Evolutionary conservation across 2,113 vertebrate species (phyloP), one percentile per base, ranked within the genome.

Genomic region (Brienomyrus brachyistius): DNA sequence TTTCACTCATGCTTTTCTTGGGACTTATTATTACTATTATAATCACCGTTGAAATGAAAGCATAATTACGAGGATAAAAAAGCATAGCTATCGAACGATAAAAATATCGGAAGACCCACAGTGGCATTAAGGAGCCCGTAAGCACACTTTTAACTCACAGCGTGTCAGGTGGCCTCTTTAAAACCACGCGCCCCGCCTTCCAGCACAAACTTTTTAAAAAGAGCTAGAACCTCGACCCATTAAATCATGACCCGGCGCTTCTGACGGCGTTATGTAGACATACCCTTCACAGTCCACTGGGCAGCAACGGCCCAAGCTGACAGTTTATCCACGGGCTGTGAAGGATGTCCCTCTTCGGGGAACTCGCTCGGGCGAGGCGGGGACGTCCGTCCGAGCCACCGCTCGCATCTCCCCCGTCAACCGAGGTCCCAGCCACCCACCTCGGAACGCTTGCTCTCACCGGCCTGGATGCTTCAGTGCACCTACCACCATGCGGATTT

Each of bases 191-290:
- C 88, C 40, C 59, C 91, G 91, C 92, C 92, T 92, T 92, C 90
- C 89, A 88, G 90, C 13, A 91, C 93, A 94, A 95, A 94, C 94
- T 94, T 94, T 94, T 93, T 94, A 92, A 92, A 97, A 97, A 96
- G 97, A 96, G 95, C 96, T 96, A 92, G 95, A 96, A 97, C 98
- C 98, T 97, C 98, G 97, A 97, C 96, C 96, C 96, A 97, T 97
- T 99, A 98, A 98, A 98, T 98, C 97, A 97, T 95, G 97, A 97
- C 94, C 95, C 94, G 92, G 91, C 90, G 91, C 93, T 91, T 92
- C 90, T 95, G 96, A 96, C 95, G 94, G 94, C 96, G 95, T 97
- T 96, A 97, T 96, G 95, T 96, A 97, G 97, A 97, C 96, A 94
- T 97, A 97, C 97, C 97, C 97, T 97, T 99, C 98, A 98, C 97